phyloP scores from a whole-genome alignment of 1,140 invertebrate species.

The Eufriesea mexicana region DNA sequence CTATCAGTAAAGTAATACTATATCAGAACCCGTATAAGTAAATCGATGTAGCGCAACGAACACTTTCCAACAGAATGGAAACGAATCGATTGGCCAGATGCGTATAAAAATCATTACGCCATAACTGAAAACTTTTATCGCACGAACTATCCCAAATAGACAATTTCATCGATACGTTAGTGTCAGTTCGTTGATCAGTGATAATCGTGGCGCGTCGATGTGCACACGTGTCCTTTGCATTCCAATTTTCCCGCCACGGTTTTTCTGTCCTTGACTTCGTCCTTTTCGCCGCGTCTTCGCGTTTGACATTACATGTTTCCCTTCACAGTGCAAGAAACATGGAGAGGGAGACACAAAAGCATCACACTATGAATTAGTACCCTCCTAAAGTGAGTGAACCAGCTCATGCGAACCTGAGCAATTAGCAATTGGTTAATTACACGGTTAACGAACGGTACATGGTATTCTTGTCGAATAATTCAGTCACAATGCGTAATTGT shows the following conservation, averaged over 20 bases:
- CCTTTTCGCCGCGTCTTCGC: neutral
- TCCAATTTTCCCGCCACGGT: constrained; percentile 30
- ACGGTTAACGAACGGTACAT: constrained; percentile 61
- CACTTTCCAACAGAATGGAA: neutral
- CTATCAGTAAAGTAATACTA: neutral
- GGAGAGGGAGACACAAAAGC: neutral
- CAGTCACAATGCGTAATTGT: constrained; percentile 67
- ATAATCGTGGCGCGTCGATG: constrained; percentile 6
- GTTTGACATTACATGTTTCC: neutral
- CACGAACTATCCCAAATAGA: neutral
- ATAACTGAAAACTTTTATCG: neutral
- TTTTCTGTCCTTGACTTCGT: constrained; percentile 8
- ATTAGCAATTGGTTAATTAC: constrained; percentile 70
- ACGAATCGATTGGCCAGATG: neutral
- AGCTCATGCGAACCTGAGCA: constrained; percentile 64
- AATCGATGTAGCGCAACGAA: neutral
- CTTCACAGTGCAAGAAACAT: too few species aligned
- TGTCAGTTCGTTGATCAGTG: too few species aligned
- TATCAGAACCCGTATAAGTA: neutral
- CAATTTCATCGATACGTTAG: neutral
- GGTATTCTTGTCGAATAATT: constrained; percentile 61
- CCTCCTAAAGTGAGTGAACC: constrained; percentile 30
- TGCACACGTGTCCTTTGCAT: constrained; percentile 37
- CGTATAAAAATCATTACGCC: too few species aligned
- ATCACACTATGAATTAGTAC: constrained; percentile 45